Evolutionary conservation across 2,888 invertebrate species (phyloP).

Genomic region (Trachelus troglodyta): DNA sequence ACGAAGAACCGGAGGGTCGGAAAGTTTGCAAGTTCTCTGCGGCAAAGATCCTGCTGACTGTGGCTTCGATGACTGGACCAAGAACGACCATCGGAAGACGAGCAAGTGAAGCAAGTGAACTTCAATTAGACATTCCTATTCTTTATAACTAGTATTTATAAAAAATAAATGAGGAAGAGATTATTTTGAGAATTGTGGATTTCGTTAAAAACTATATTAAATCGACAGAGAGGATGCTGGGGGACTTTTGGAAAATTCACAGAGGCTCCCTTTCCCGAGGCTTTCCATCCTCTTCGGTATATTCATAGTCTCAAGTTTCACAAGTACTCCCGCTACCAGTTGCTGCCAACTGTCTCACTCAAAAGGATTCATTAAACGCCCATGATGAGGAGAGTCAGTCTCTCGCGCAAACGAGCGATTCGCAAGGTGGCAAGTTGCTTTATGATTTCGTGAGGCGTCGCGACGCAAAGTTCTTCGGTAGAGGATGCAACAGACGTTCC

Average conservation of each 20-base stretch:
- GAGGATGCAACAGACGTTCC: not conserved
- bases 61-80: not conserved
- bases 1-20: slow-evolving; percentile 13
- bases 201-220: not conserved
- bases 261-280: not conserved
- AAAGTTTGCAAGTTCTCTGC: slow-evolving; percentile 28
- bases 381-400: not conserved
- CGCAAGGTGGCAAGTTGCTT: not conserved
- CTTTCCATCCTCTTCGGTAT: not conserved
- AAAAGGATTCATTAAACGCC: not conserved
- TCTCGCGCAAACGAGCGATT: not conserved
- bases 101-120: not conserved
- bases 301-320: not conserved
- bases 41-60: not conserved
- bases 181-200: not conserved
- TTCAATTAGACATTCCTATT: not conserved
- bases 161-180: not conserved
- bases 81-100: not conserved
- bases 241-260: not conserved
- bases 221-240: not conserved
- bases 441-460: not conserved
- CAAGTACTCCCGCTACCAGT: not conserved
- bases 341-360: not conserved
- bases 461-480: not conserved
- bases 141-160: not conserved